Evolutionary conservation across 2,113 vertebrate genomes (phyloP), one percentile per base, ranked within the genome.

Genomic region (Aepyceros melampus): DNA sequence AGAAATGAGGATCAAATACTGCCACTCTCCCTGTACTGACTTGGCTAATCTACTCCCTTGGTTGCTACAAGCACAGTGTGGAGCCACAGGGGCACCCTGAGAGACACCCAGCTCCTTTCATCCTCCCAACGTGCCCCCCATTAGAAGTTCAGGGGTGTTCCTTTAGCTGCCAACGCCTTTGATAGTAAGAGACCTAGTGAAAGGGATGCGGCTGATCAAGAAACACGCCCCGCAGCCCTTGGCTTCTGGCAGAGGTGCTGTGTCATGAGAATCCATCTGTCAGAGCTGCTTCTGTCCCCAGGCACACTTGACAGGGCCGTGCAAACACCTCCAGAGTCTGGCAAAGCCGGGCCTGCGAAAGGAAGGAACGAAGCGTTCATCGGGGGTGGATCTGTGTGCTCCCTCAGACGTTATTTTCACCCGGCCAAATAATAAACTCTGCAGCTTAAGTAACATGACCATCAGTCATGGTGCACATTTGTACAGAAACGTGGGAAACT

Each of bases 171-270:
- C 11, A 7, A n/a, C 5, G 0, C 83, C 51, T 95, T 83, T 92
- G 60, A 84, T 31, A 29, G 6, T 43, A 62, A 87, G 21, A 97
- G 58, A 51, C 23, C 14, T 64, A 56, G 76, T 15, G 40, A 43
- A 87, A 97, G 47, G n/a, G 47, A 74, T 33, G 19, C 21, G 36
- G 51, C 33, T 49, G 27, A 29, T 76, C 60, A 74, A 87, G 45
- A 89, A 85, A 93, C 94, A 76, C 11, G 51, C 11, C 36, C 58
- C 17, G 27, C 7, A 91, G 43, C 6, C 25, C 12, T 49, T 88
- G 79, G 64, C 47, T 91, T 88, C 83, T 79, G 58, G n/a, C 10
- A 96, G 84, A 96, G 96, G 33, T 55, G 13, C 51, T 71, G 23
- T 60, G 7, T 91, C 84, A 27, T 51, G 36, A 64, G 25, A 90